phyloP scores from a whole-genome alignment of 2,113 vertebrate species.

The Galemys pyrenaicus region DNA sequence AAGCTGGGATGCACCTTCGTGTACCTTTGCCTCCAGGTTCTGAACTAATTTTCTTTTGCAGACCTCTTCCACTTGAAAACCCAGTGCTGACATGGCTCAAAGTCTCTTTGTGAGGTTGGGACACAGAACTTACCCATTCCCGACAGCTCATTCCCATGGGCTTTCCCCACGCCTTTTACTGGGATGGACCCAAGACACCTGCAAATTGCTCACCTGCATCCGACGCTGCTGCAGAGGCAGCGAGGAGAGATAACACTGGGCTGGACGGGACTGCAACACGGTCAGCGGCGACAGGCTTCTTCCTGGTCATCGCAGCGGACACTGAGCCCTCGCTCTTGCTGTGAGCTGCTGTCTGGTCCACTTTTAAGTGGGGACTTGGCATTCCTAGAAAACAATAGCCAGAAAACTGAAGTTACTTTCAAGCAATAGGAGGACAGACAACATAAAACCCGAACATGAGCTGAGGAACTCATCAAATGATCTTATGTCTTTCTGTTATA shows the following conservation, averaged over 20 bases:
- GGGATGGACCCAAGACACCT: neutral
- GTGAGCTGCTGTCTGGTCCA: slow-evolving; percentile 85
- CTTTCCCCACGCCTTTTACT: neutral
- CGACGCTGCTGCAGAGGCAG: slow-evolving; percentile 83
- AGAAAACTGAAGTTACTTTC: slow-evolving; percentile 26
- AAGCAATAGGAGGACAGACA: neutral
- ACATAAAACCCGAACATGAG: slow-evolving; percentile 7
- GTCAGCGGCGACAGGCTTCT: slow-evolving; percentile 85
- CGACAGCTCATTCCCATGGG: neutral
- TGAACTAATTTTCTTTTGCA: neutral
- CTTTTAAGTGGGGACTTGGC: slow-evolving; percentile 87
- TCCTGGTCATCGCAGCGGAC: slow-evolving; percentile 86
- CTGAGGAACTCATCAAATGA: neutral
- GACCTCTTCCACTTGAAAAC: neutral
- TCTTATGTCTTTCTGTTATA: neutral
- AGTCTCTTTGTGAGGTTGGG: fast-evolving
- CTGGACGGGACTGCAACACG: slow-evolving; percentile 79
- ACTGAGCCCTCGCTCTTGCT: slow-evolving; percentile 85
- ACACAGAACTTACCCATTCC: neutral
- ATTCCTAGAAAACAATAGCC: slow-evolving; percentile 80
- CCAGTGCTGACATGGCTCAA: neutral
- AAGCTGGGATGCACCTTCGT: neutral
- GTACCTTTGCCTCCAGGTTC: neutral
- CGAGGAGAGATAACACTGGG: slow-evolving; percentile 86
- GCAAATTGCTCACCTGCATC: slow-evolving; percentile 85